These are phyloP conservation scores for Troilus luridus DNA, from an alignment of 2,888 invertebrate species.

Conservation along the genomic window DNA sequence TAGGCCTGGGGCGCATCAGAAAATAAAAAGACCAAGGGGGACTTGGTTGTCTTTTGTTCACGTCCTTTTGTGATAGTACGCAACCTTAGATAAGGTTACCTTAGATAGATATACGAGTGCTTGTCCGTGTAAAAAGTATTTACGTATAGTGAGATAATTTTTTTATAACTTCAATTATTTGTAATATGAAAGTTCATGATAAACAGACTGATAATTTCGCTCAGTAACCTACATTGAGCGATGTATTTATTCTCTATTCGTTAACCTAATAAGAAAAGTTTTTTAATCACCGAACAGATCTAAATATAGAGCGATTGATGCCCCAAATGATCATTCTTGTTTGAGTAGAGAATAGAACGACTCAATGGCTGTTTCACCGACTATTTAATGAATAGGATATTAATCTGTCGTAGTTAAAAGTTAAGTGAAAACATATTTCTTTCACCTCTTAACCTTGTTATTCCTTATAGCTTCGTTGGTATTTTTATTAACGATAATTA, in stretches of 20 bases:
- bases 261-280: not conserved
- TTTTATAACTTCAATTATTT: too few species aligned
- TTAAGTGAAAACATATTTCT: too few species aligned
- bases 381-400: not conserved
- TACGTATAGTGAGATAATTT: too few species aligned
- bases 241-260: too few species aligned
- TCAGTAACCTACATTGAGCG: too few species aligned
- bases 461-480: too few species aligned
- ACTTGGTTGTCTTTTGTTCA: not conserved
- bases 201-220: too few species aligned
- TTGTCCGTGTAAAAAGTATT: too few species aligned
- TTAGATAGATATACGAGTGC: too few species aligned
- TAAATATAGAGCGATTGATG: slow-evolving; percentile 1
- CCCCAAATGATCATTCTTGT: not conserved
- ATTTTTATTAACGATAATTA: too few species aligned
- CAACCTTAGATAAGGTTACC: not conserved
- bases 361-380: not conserved
- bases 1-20: not conserved
- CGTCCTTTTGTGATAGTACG: not conserved
- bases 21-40: not conserved
- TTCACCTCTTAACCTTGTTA: not conserved
- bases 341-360: not conserved
- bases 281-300: not conserved
- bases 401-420: not conserved
- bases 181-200: too few species aligned